Evolutionary conservation across 2,888 invertebrate species (phyloP).

Genomic region (Eupsilia transversa): DNA sequence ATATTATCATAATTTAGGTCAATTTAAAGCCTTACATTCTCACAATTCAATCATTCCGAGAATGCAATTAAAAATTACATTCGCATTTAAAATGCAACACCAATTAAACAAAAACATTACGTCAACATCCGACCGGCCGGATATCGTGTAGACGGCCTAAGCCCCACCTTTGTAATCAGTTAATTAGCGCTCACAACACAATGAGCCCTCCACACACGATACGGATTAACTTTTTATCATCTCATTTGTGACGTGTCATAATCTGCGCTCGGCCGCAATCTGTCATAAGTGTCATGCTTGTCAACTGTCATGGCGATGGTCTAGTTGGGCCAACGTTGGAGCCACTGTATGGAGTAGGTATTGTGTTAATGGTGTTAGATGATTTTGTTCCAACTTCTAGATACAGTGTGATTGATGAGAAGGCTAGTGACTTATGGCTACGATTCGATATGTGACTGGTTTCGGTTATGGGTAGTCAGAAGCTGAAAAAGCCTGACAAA

Average conservation of each 20-base stretch:
- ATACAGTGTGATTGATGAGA: conserved; percentile 30
- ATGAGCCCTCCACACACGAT: conserved; percentile 62
- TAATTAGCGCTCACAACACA: conserved; percentile 66
- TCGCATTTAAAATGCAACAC: conserved; percentile 35
- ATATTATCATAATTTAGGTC: conserved; percentile 26
- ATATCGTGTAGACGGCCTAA: conserved; percentile 55
- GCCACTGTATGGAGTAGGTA: conserved; percentile 17
- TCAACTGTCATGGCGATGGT: conserved; percentile 73
- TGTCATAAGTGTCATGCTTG: conserved; percentile 81
- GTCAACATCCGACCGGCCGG: conserved; percentile 50
- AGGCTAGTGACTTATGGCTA: conserved; percentile 7
- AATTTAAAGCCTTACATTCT: conserved; percentile 30
- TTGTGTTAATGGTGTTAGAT: conserved; percentile 30
- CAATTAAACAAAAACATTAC: conserved; percentile 41
- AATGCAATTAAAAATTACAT: conserved; percentile 18
- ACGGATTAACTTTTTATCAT: conserved; percentile 76
- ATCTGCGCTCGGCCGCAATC: conserved; percentile 84
- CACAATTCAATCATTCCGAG: conserved; percentile 3
- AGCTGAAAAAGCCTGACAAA: background rate
- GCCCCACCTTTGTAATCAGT: conserved; percentile 65
- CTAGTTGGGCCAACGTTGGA: conserved; percentile 60
- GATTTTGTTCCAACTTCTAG: conserved; percentile 36
- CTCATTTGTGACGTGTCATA: conserved; percentile 82
- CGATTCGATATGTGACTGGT: background rate
- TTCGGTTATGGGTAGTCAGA: background rate